These are phyloP conservation scores for Campylomormyrus tamandua DNA, from an alignment of 2,113 vertebrate species.

Conservation along the genomic window DNA sequence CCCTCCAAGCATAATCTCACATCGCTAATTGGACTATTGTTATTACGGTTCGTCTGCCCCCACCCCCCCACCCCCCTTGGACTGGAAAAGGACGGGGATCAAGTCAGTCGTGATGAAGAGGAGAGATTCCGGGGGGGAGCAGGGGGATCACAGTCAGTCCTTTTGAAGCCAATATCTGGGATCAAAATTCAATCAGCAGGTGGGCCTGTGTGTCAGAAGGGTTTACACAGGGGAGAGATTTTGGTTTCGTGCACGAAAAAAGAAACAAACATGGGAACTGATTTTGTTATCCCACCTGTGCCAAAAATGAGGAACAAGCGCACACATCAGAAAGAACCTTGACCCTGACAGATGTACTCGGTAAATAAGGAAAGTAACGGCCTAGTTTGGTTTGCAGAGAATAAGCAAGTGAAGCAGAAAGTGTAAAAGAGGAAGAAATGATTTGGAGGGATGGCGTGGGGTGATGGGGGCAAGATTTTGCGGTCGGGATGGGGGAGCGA, in stretches of 20 bases:
- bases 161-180: neutral
- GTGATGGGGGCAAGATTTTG: neutral
- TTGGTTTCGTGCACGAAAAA: neutral
- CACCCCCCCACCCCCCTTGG: neutral
- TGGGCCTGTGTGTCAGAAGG: neutral
- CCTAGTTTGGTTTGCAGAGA: neutral
- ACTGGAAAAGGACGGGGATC: neutral
- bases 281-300: neutral
- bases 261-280: neutral
- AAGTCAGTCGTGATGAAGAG: neutral
- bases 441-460: neutral
- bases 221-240: neutral
- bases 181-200: constrained; percentile 11
- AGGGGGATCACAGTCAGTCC: neutral
- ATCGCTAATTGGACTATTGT: neutral
- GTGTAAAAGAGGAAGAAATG: neutral
- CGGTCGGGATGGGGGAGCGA: neutral
- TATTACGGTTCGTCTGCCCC: neutral
- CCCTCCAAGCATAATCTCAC: neutral
- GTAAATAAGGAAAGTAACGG: neutral
- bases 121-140: neutral
- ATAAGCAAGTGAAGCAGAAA: neutral
- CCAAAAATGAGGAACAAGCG: neutral
- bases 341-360: neutral
- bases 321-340: neutral